A percentile compares a stretch with the other conserved stretches of the same genome.
Conservation (phyloP, 2,888 invertebrate genomes). For the Silvanus unidentatus region DNA sequence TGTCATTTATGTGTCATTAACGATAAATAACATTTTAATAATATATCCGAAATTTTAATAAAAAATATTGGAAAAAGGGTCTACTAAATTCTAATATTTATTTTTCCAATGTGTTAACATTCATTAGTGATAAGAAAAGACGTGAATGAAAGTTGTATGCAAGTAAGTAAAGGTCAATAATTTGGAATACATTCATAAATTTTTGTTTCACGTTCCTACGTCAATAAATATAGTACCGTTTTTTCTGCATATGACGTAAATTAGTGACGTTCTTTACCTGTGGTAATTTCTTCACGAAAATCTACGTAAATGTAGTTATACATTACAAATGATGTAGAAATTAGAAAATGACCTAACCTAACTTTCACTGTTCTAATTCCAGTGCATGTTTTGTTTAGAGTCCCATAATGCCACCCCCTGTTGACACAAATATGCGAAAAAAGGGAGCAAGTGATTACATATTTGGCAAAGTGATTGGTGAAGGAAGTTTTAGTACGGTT, state of each 20-base stretch:
- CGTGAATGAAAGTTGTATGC: conserved; percentile 8
- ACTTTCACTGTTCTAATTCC: too few species aligned
- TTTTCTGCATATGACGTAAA: conserved; percentile 14
- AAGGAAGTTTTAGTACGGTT: conserved; percentile 95
- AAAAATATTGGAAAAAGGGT: too few species aligned
- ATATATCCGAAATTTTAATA: too few species aligned
- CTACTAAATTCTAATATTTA: too few species aligned
- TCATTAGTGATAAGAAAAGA: background rate
- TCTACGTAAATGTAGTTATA: too few species aligned
- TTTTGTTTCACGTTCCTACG: conserved; percentile 3
- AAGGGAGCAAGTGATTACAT: conserved; percentile 82
- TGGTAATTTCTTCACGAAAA: too few species aligned
- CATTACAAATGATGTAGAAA: too few species aligned
- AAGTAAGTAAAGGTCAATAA: conserved; percentile 6
- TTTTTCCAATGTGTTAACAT: too few species aligned
- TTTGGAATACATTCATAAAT: conserved; percentile 5
- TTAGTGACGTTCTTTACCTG: conserved; percentile 10
- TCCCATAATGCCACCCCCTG: conserved; percentile 35
- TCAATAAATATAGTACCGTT: conserved; percentile 6
- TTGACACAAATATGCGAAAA: conserved; percentile 53
- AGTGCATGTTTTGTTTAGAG: too few species aligned
- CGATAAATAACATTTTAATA: too few species aligned
- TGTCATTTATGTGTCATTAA: too few species aligned
- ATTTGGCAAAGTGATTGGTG: conserved; percentile 93
- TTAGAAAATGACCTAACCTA: too few species aligned